Base-by-base conservation (phyloP, 1,140 invertebrate genomes). In the Stenopsyche tienmushanensis region DNA sequence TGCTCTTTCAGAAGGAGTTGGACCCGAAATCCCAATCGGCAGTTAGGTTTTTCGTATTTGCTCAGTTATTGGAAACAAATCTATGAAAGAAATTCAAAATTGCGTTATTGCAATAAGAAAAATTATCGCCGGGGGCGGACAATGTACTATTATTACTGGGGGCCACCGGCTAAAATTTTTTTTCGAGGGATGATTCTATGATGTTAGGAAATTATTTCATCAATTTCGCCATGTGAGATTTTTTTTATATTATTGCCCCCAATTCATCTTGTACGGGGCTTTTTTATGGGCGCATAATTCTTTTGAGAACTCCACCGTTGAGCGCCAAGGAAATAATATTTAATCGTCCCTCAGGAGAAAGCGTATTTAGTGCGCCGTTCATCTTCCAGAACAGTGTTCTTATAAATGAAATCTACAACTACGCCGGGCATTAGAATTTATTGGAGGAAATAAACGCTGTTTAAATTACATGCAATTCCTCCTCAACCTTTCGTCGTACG, bases 381-480 rank as follows among this genome's bases (percentile, higher is more conserved):
- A 29, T 57, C 54, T 57, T 57, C 29, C 39, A 21, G 34, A 29
- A 2, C 26, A 41, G 34, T 29, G 34, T 57, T 57, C 39, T 42
- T 57, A 57, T 39, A 57, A 57, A 57, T 57, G 54, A 57, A 57
- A 57, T 57, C 39, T 39, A 42, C 54, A 45, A 50, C 17, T 5
- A 50, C n/a, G 9, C 3, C n/a, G 47, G 47, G 21, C 15, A 20
- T 18, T 8, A 29, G 29, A 57, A 57, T 57, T 57, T 57, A 57
- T 57, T 39, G 54, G 34, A 10, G 50, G 58, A 69, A 69, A 69
- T 69, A 65, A 69, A 69, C 50, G 55, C 62, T 62, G 49, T 57
- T 69, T 65, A 69, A 65, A 69, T 69, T 69, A 69, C 67, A 62
- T 65, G 63, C 63, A 69, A 69, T 69, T 69, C 67, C 49, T 62